These are phyloP conservation scores for Dicentrarchus labrax DNA, from an alignment of 2,113 vertebrate genomes.

Conservation along the genomic window DNA sequence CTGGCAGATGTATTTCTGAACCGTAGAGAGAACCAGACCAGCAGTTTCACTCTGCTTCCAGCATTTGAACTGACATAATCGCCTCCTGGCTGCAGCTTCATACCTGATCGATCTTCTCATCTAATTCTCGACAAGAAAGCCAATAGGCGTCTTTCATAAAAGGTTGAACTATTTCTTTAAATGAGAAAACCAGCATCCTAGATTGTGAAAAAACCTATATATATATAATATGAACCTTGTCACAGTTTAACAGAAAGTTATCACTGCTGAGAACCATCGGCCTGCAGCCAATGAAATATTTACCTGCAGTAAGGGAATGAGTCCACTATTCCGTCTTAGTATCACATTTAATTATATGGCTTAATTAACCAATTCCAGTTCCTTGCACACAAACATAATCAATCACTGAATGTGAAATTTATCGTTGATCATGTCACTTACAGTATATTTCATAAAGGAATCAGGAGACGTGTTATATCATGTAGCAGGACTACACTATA, in stretches of 20 bases:
- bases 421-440: background rate
- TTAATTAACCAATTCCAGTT: background rate
- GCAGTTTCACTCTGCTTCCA: background rate
- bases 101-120: background rate
- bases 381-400: background rate
- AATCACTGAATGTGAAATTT: background rate
- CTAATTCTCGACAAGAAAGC: background rate
- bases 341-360: background rate
- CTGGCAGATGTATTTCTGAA: background rate
- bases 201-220: background rate
- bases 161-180: background rate
- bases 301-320: background rate
- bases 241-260: background rate
- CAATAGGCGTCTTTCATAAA: background rate
- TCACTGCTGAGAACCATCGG: background rate
- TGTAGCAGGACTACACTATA: background rate
- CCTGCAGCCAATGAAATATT: background rate
- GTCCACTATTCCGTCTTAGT: background rate
- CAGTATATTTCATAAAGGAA: background rate
- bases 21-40: background rate
- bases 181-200: background rate
- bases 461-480: background rate
- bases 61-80: background rate
- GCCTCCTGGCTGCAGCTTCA: background rate
- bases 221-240: background rate